Evolutionary conservation across 2,797 vertebrate genomes (phyloP), one percentile per base, ranked within the genome.

Genomic region (Gymnocypris eckloni): DNA sequence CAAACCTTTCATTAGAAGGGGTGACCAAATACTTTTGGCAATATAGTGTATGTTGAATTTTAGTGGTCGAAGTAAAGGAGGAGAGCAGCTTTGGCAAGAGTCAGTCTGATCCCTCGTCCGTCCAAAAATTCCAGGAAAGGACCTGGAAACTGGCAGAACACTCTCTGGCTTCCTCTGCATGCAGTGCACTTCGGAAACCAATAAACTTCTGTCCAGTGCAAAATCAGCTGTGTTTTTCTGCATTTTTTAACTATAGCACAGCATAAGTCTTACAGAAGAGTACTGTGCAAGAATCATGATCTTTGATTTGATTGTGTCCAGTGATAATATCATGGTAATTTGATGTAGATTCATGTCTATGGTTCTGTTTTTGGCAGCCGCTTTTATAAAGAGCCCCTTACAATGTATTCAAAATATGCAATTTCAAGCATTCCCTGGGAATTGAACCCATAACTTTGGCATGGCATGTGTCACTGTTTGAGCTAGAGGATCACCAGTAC

Each of bases 81-180:
- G 73, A 11, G 45, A 73, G 22, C 59, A 20, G 79, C 18, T 79
- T 84, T 84, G 85, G 77, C 82, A 81, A 50, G 54, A 54, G 52
- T 85, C 45, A 54, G 37, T 37, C 71, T n/a, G 67, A 82, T 79
- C 61, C 37, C 56, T 85, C 71, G 52, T 85, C 79, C 78, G 54
- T 59, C 81, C 83, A 84, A 81, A 86, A 86, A 91, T 90, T 90
- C 87, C 90, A 88, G 87, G 90, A 90, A 88, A 91, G 85, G 87
- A 86, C 82, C 79, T 86, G 78, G 70, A 87, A 87, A 85, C 80
- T 91, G 89, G 84, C 88, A 86, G 87, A 85, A 89, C 88, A 88
- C 59, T 88, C 86, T 81, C 76, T 90, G 89, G 87, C 88, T 88
- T 81, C 87, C 82, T 87, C 54, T 86, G 45, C 59, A 25, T 54